These are phyloP conservation scores for Probaryconus sp. DNA, from an alignment of 1,140 invertebrate genomes.

Conservation along the genomic window DNA sequence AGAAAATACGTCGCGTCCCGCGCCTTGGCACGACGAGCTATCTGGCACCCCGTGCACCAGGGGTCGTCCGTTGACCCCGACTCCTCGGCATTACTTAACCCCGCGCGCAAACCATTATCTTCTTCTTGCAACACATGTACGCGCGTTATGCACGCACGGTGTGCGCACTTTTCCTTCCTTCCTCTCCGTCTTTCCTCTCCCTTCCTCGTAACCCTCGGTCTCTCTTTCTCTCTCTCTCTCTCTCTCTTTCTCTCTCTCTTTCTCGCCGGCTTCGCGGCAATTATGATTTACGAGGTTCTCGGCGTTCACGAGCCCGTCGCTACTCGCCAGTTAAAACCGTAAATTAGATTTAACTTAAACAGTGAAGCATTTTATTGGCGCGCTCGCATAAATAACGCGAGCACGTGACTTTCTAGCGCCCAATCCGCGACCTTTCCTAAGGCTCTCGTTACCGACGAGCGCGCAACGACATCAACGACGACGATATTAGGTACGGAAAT, in stretches of 20 bases:
- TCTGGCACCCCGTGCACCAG: slow-evolving; percentile 37
- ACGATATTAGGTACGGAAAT: slow-evolving; percentile 61
- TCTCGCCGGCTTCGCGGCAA: slow-evolving; percentile 25
- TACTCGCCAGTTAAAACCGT: slow-evolving; percentile 59
- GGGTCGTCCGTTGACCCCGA: slow-evolving; percentile 62
- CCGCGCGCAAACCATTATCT: slow-evolving; percentile 58
- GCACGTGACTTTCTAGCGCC: slow-evolving; percentile 46
- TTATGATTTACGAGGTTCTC: slow-evolving; percentile 62
- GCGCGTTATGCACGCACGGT: slow-evolving; percentile 45
- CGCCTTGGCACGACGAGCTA: slow-evolving; percentile 12
- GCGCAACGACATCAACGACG: slow-evolving; percentile 55
- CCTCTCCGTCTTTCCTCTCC: neutral
- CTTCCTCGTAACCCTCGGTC: neutral
- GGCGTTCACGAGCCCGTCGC: slow-evolving; percentile 37
- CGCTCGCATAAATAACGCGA: slow-evolving; percentile 60
- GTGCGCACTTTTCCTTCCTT: too few relatives aligned
- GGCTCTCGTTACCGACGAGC: too few relatives aligned
- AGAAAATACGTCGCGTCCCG: slow-evolving; percentile 17
- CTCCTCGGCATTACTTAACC: slow-evolving; percentile 59
- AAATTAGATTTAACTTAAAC: slow-evolving; percentile 67
- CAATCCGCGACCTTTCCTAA: slow-evolving; percentile 52
- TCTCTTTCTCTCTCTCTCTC: neutral
- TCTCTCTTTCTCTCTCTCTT: slow-evolving; percentile 16
- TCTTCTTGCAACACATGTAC: slow-evolving; percentile 58
- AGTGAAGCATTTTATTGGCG: slow-evolving; percentile 63